Conservation (phyloP, 2,797 vertebrate species). For the Malacoraja senta region DNA sequence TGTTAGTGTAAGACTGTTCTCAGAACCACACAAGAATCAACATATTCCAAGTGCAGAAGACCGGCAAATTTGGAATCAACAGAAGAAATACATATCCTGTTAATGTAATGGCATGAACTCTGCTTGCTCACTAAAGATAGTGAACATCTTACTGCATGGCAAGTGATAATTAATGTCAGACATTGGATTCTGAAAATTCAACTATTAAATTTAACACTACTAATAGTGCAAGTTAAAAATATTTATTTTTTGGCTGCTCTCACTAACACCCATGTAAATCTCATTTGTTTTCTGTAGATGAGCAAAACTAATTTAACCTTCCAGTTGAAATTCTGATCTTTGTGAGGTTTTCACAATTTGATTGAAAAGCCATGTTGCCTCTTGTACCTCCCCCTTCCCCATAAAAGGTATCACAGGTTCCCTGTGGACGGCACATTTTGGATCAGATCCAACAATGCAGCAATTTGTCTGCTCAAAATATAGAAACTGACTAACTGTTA, state of each 20-base stretch:
- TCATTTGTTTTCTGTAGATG: background rate
- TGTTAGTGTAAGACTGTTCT: too few species aligned
- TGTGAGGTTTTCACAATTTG: background rate
- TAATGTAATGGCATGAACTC: too few species aligned
- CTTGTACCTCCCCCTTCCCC: too few species aligned
- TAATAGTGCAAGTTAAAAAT: too few species aligned
- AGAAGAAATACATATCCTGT: too few species aligned
- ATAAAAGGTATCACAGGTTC: background rate
- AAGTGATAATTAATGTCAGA: background rate
- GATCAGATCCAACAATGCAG: background rate
- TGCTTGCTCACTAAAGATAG: background rate
- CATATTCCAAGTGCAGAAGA: too few species aligned
- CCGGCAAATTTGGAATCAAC: too few species aligned
- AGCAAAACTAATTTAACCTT: background rate
- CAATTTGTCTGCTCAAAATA: background rate
- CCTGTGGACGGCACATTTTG: background rate
- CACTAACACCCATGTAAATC: background rate
- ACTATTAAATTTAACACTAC: background rate
- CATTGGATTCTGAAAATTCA: background rate
- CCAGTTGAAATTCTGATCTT: background rate
- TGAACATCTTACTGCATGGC: background rate
- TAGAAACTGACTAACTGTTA: background rate
- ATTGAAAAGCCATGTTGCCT: background rate
- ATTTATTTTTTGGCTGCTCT: too few species aligned
- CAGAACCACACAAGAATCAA: too few species aligned